Evolutionary conservation across 2,797 vertebrate genomes (phyloP).

Genomic region (Cynopterus sphinx): DNA sequence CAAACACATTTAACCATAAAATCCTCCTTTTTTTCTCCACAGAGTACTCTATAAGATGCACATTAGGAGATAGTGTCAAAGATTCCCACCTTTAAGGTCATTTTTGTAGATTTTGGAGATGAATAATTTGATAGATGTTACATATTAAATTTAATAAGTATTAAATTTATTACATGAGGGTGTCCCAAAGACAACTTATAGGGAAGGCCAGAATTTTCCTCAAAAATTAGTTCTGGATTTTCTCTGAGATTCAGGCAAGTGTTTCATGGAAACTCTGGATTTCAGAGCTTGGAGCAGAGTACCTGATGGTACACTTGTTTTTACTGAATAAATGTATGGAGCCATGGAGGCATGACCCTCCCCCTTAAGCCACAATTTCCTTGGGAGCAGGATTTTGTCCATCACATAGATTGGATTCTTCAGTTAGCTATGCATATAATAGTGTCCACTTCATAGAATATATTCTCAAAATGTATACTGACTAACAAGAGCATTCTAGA

Average conservation of each 20-base stretch:
- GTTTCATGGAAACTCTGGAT: not conserved
- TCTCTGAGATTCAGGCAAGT: not conserved
- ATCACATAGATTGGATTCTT: not conserved
- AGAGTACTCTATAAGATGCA: not conserved
- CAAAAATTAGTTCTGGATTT: not conserved
- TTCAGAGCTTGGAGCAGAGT: not conserved
- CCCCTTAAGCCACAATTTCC: not conserved
- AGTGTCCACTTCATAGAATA: not conserved
- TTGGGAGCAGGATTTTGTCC: not conserved
- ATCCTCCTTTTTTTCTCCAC: not conserved
- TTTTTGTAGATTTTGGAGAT: not conserved
- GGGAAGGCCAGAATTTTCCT: not conserved
- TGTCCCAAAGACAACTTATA: not conserved
- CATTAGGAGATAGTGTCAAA: not conserved
- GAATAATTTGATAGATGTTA: slow-evolving; percentile 1
- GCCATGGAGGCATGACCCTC: not conserved
- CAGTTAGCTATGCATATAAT: not conserved
- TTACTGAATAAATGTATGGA: not conserved
- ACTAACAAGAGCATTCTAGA: not conserved
- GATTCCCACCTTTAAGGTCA: not conserved
- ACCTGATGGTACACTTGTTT: not conserved
- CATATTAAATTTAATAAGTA: not conserved
- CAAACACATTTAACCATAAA: not conserved
- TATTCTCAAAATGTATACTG: not conserved
- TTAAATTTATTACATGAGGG: not conserved